Percentiles rank a stretch among this genome's conserved stretches.
phyloP scores from a whole-genome alignment of 2,888 invertebrate genomes.

The Coenonympha arcania region DNA sequence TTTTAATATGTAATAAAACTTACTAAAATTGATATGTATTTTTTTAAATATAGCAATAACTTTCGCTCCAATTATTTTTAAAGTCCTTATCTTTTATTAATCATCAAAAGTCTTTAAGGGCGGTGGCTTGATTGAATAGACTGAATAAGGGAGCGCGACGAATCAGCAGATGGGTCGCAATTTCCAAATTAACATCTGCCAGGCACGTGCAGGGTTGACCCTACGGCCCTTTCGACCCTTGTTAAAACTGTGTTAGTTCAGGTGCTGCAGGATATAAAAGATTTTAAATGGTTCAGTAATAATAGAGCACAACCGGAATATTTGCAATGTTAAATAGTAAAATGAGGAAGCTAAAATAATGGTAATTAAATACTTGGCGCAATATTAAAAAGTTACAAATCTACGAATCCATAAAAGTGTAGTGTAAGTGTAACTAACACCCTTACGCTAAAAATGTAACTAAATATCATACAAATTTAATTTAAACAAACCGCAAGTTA shows the following conservation, averaged over 20 bases:
- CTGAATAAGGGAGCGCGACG: constrained; percentile 2
- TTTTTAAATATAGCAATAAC: too few species aligned
- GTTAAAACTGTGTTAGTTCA: not conserved
- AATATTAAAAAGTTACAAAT: too few species aligned
- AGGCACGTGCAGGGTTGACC: constrained; percentile 48
- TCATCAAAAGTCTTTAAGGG: constrained; percentile 9
- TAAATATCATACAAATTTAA: too few species aligned
- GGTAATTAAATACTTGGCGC: too few species aligned
- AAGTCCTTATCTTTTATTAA: not conserved
- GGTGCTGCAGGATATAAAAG: not conserved
- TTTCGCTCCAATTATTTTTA: too few species aligned
- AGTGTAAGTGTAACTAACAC: too few species aligned
- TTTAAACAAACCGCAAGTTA: too few species aligned
- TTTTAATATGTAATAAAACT: too few species aligned
- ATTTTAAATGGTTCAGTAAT: constrained; percentile 2
- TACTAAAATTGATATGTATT: too few species aligned
- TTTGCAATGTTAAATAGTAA: not conserved
- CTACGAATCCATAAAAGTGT: too few species aligned
- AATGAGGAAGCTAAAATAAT: too few species aligned
- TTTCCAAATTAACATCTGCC: constrained; percentile 48
- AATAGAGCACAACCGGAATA: not conserved
- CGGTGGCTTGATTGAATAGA: constrained; percentile 1
- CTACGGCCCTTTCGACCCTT: constrained; percentile 12
- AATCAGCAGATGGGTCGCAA: constrained; percentile 41
- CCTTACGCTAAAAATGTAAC: too few species aligned